phyloP scores from a whole-genome alignment of 2,888 invertebrate genomes.

The Drosophila siamana region DNA sequence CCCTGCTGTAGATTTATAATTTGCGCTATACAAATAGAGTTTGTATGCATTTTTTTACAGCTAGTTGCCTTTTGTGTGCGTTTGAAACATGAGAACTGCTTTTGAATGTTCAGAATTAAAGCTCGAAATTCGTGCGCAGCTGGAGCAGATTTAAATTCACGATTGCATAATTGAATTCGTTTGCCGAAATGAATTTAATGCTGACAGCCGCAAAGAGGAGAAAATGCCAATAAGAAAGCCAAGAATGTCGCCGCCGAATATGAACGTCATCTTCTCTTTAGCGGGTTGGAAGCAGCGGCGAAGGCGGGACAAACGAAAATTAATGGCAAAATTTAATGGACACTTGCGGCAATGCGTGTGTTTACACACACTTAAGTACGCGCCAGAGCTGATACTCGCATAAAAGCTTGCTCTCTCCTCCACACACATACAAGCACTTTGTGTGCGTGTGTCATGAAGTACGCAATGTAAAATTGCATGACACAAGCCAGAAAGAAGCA shows the following conservation, averaged over 20 bases:
- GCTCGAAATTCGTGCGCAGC: constrained; percentile 5
- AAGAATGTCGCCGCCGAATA: constrained; percentile 21
- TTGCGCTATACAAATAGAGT: constrained; percentile 27
- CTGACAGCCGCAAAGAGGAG: neutral
- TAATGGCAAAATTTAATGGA: constrained; percentile 72
- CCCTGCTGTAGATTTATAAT: constrained; percentile 26
- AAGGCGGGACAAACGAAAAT: constrained; percentile 33
- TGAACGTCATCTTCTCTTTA: neutral
- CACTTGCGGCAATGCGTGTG: constrained; percentile 63
- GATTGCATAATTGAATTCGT: constrained; percentile 28
- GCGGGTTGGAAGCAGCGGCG: neutral
- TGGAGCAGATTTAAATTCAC: constrained; percentile 1
- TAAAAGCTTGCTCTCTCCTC: constrained; percentile 40
- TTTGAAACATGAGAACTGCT: constrained; percentile 1
- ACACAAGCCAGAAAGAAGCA: constrained; percentile 9
- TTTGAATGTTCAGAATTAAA: constrained; percentile 10
- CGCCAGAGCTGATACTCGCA: constrained; percentile 37
- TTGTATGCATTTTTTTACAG: constrained; percentile 4
- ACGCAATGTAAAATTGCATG: constrained; percentile 58
- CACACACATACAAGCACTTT: constrained; percentile 17
- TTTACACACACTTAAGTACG: constrained; percentile 71
- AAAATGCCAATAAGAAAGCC: constrained; percentile 25
- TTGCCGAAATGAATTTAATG: constrained; percentile 23
- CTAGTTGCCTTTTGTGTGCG: neutral
- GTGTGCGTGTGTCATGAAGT: constrained; percentile 38